These are phyloP conservation scores for Simalia tracyae DNA, from an alignment of 2,797 vertebrate genomes.

Conservation along the genomic window DNA sequence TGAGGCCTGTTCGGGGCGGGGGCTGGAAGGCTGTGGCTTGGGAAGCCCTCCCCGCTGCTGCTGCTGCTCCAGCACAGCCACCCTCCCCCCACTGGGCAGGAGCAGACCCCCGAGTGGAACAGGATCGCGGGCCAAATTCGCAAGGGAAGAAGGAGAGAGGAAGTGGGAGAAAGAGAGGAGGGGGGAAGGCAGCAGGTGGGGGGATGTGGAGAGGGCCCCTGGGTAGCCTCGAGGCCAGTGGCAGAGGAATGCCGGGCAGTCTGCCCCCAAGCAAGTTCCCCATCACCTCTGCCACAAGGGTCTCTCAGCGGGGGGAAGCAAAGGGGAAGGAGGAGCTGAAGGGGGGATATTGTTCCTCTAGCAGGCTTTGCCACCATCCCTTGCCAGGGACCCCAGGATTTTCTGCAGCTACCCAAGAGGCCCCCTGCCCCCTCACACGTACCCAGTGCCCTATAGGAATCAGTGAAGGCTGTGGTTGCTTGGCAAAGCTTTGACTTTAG, in stretches of 20 bases:
- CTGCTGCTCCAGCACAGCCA: neutral
- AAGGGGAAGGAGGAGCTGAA: neutral
- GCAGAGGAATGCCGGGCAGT: neutral
- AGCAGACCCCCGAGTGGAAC: conserved; percentile 15
- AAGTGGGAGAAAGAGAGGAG: neutral
- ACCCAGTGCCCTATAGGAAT: too few relatives aligned
- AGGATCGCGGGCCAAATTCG: too few relatives aligned
- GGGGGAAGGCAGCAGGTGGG: fast-evolving
- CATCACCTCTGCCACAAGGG: neutral
- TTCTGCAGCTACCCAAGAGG: neutral
- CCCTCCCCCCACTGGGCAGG: neutral
- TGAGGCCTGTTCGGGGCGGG: neutral
- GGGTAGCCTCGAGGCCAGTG: neutral
- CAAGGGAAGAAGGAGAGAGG: neutral
- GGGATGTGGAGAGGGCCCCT: neutral
- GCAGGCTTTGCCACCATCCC: neutral
- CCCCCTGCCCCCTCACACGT: fast-evolving
- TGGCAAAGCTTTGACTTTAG: neutral
- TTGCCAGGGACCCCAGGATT: neutral
- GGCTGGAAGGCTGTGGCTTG: neutral
- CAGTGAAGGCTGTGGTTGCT: neutral
- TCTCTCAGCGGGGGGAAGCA: neutral
- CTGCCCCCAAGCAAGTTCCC: neutral
- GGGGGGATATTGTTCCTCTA: too few relatives aligned
- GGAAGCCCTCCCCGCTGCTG: too few relatives aligned